Base-by-base conservation (phyloP, 2,888 invertebrate genomes). In the Pseudococcus longispinus region DNA sequence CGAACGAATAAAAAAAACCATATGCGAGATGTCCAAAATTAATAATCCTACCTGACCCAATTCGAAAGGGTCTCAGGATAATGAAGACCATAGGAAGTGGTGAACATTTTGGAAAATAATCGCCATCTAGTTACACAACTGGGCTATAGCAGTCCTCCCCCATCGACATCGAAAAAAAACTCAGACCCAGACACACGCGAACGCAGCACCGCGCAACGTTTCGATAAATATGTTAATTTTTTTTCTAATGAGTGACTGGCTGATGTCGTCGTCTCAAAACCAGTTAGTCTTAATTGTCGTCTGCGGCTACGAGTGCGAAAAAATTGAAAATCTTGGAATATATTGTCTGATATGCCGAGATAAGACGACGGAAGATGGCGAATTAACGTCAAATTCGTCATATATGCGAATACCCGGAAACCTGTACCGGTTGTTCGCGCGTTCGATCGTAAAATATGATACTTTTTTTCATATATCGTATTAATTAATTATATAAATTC, bases 401-500 rank as follows among this genome's bases (percentile, higher is more conserved):
- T 70, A 32, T 29, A 29, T 4, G 70, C 70, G 29, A 70, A 70
- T 29, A 60, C 60, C 60, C 20, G 60, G 60, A 60, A 60, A 60
- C 23, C 20, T 60, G 60, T 60, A 60, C 60, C 60, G 23, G 60
- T 60, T 60, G 60, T 60, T 60, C 15, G 70, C 70, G 70, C 29
- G 29, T 29, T 29, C 70, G 18, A 29, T 29, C 29, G 29, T 70
- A 70, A 70, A 70, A 70, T 70, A 70, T 70, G 70, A 70, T 70
- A 70, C 70, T 70, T 65, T 65, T 65, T 29, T 70, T 29, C 29
- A 70, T 18, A 70, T 70, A 11, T 70, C 60, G 23, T 70, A 29
- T 70, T 70, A 70, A 70, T 70, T 70, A 70, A 70, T 70, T 70
- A 70, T 70, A 70, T 70, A 70, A 29, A 70, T 70, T 70, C 70